These are phyloP conservation scores for Sylvia borin DNA, from an alignment of 2,797 vertebrate genomes.

Conservation along the genomic window DNA sequence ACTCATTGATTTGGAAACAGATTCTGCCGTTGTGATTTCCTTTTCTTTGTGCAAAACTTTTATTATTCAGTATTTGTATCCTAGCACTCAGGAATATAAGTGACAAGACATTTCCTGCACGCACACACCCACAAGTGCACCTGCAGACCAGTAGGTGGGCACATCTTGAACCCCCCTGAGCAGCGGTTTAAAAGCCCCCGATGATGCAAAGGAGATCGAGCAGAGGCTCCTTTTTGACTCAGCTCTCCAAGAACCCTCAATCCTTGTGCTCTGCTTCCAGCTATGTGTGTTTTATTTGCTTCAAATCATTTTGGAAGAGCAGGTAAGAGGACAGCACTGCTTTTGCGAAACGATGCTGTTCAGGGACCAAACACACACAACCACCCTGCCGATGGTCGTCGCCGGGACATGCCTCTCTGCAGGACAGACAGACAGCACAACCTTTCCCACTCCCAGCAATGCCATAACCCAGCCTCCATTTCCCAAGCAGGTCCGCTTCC, in stretches of 20 bases:
- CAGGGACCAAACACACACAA: accelerated
- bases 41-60: constrained; percentile 23
- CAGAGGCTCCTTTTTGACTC: neutral
- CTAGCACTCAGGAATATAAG: neutral
- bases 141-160: neutral
- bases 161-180: neutral
- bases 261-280: neutral
- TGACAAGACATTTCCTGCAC: neutral
- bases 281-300: neutral
- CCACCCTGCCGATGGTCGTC: accelerated
- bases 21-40: neutral
- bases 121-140: neutral
- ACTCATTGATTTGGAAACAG: constrained; percentile 2
- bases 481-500: accelerated
- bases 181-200: accelerated
- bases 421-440: neutral
- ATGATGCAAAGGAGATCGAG: neutral
- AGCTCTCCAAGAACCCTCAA: neutral
- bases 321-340: neutral
- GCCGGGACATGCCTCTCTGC: neutral
- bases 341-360: accelerated
- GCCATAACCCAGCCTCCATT: neutral
- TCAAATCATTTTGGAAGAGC: neutral
- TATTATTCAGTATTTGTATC: neutral
- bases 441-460: neutral